Base-by-base conservation (phyloP, 2,797 vertebrate species). In the Parambassis ranga region DNA sequence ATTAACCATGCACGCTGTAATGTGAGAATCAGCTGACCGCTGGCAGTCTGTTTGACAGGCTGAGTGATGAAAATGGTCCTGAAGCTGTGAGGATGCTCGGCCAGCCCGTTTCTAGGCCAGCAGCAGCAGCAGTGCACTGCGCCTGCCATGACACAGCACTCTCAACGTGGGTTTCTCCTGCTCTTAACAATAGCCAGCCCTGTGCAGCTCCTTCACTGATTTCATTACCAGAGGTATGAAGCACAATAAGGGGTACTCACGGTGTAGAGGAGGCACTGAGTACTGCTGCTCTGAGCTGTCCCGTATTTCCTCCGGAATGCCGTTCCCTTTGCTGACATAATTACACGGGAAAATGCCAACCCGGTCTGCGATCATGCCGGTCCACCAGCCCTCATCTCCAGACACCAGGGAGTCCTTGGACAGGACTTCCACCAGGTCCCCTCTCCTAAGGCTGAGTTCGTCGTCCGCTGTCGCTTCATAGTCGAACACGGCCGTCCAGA, bases 381-480 rank as follows among this genome's bases (percentile, higher is more conserved):
- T 97, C 96, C 96, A 98, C 96, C 96, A 98, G 50, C 96, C 96
- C 81, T 95, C 96, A 70, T 98, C 96, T 18, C 96, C 96, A 3
- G 96, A 97, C 76, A 98, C 96, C 79, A 95, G 91, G 27, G 94
- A 96, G 85, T 98, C 96, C 86, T 94, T 95, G 83, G 96, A 98
- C 80, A 98, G 88, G 75, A 98, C 94, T 85, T 96, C 94, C 77
- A 98, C 95, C 90, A 94, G 85, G 83, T 97, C 96, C 9, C 96
- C 96, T 64, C 91, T 92, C 28, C 94, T 92, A 82, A 98, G 92
- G 87, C 94, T 97, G 88, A 98, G 94, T 91, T 98, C 96, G 86
- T 98, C 96, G 49, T 98, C 96, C 57, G 95, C 96, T n/a, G 91
- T 91, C 58, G 96, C 96, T 52, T 98, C 96, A 84, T 98, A 98